Conservation (phyloP, 2,113 vertebrate genomes). For the Bos javanicus region DNA sequence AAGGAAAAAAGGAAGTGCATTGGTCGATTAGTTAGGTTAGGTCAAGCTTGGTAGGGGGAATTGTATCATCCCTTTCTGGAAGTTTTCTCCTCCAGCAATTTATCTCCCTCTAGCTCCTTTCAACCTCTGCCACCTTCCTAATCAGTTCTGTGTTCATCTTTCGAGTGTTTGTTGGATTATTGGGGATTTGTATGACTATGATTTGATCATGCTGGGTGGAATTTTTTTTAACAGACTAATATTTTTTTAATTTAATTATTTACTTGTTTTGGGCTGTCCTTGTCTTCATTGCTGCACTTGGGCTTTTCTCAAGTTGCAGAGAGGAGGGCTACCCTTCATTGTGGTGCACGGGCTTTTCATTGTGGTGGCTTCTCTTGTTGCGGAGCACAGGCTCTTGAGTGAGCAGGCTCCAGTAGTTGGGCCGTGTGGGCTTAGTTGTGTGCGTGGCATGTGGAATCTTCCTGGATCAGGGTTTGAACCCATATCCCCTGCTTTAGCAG, state of each 20-base stretch:
- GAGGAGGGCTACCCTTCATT: not conserved
- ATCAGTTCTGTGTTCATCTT: not conserved
- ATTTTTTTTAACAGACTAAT: not conserved
- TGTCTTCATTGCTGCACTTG: not conserved
- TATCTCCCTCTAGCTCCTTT: not conserved
- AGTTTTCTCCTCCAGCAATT: not conserved
- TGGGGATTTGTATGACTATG: not conserved
- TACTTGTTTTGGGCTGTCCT: not conserved
- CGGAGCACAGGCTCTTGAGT: not conserved
- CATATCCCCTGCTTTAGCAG: not conserved
- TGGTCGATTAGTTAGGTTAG: not conserved
- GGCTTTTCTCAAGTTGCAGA: not conserved
- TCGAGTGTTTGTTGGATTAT: not conserved
- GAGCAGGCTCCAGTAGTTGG: not conserved
- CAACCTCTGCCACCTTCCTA: not conserved
- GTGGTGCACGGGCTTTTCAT: rapidly evolving
- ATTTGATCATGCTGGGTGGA: not conserved
- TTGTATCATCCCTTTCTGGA: not conserved
- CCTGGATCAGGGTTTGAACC: not conserved
- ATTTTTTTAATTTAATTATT: not conserved
- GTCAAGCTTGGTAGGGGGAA: not conserved
- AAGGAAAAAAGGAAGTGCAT: not conserved
- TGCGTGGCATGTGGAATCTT: not conserved
- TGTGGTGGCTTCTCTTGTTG: not conserved
- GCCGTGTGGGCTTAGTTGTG: not conserved